Evolutionary conservation across 2,113 vertebrate species (phyloP), one percentile per base, ranked within the genome.

Genomic region (Cynoglossus semilaevis): DNA sequence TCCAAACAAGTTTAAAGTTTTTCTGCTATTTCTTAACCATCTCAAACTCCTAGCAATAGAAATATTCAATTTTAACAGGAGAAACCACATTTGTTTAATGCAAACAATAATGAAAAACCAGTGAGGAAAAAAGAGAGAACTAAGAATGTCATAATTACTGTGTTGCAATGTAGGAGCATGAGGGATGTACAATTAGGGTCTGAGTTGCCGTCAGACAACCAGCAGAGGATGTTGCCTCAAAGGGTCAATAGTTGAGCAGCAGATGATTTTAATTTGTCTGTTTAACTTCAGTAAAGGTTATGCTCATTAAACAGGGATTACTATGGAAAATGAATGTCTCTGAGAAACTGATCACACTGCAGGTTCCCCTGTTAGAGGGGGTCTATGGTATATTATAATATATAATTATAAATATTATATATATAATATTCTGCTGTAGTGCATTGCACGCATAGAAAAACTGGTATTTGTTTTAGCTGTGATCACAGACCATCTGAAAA

Each of bases 101-200:
- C 22, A n/a, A n/a, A 46, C 43, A 67, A 37, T 41, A 13, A 41
- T 13, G 15, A 0, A 12, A 45, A 56, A 56, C 7, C 0, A 22
- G 12, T 29, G 46, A 71, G 56, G 40, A 15, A 43, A 60, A 42
- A 11, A 40, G 8, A 66, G 60, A 75, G 43, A 79, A 78, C 55
- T 67, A 18, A 51, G 46, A 53, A 70, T 51, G 48, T 44, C 50
- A 45, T 15, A 43, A 70, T 50, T 45, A 47, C 53, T 44, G 47
- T 17, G 50, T 72, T 84, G 72, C 53, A 49, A 82, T 76, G 83
- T 18, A 17, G 37, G 58, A 64, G 57, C 16, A 58, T 76, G 17
- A 37, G 15, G 51, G 42, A 55, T 47, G 12, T 10, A 18, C 22
- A 46, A 53, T 51, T 37, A 64, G 17, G 18, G 16, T 55, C 12